phyloP scores from a whole-genome alignment of 2,113 vertebrate genomes.

The Maccullochella peelii region DNA sequence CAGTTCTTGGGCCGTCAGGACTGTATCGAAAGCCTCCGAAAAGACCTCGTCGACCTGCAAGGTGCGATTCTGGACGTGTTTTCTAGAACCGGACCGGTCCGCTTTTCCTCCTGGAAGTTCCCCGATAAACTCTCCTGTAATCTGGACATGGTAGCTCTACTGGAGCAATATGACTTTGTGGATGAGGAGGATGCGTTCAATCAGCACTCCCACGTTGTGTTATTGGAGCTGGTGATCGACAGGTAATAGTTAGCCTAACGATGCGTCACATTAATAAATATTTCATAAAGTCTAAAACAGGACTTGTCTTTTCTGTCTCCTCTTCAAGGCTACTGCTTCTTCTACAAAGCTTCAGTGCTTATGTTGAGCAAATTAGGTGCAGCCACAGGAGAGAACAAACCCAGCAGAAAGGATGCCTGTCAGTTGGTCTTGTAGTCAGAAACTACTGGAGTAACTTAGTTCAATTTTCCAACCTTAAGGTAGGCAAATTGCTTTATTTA shows the following conservation, averaged over 20 bases:
- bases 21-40: constrained; percentile 91
- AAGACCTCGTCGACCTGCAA: constrained; percentile 93
- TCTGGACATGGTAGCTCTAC: constrained; percentile 88
- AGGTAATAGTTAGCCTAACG: constrained; percentile 82
- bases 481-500: constrained; percentile 22
- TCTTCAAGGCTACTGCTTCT: constrained; percentile 89
- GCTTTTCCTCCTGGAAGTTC: constrained; percentile 93
- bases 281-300: background rate
- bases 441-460: constrained; percentile 89
- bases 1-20: constrained; percentile 85
- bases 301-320: background rate
- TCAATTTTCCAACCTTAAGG: constrained; percentile 76
- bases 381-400: constrained; percentile 38
- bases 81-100: constrained; percentile 87
- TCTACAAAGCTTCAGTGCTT: constrained; percentile 90
- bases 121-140: constrained; percentile 90
- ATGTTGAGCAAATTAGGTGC: constrained; percentile 77
- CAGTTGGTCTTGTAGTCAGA: constrained; percentile 88
- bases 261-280: background rate
- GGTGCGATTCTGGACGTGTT: constrained; percentile 88
- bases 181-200: constrained; percentile 87
- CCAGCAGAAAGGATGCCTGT: constrained; percentile 80
- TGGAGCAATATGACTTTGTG: constrained; percentile 88
- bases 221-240: constrained; percentile 93
- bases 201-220: constrained; percentile 90